Base-by-base conservation (phyloP, 2,113 vertebrate genomes). In the Elanus axillaris region DNA sequence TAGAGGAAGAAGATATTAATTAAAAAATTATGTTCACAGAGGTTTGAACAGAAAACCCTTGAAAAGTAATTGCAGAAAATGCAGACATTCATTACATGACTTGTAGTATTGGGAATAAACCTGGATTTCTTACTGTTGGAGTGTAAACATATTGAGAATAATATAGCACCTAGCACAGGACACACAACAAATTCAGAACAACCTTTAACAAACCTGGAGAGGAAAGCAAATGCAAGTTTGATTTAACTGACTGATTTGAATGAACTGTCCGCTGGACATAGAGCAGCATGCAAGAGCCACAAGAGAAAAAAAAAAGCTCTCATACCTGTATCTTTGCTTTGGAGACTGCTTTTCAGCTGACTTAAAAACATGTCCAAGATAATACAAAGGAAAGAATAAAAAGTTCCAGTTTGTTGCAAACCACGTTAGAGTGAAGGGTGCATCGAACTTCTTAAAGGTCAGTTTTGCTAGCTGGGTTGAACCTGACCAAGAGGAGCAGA, bases 381-480 rank as follows among this genome's bases (percentile, higher is more conserved):
- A 99, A 96, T 99, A 99, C 60, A 99, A 95, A 19, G 99, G 99
- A 97, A 99, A 99, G 98, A 99, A 99, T 83, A 99, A 98, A 97
- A 99, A 98, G 98, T 99, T 99, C 99, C 99, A 99, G 96, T 98
- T 98, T 98, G 99, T 99, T 98, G 99, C 99, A 85, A 99, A 99
- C 99, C 99, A 99, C 1, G 99, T 99, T 95, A 99, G 98, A 95
- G 99, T 99, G 98, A 99, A 99, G 55, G 99, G 99, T 13, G 99
- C 99, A 16, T 99, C 98, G 1, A 99, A 99, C 90, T 98, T 98
- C 96, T 98, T 98, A 97, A 99, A 99, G 97, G 99, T 99, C 95
- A 99, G 96, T 97, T 98, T 99, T 98, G 99, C 99, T 58, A 99
- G 98, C 97, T 99, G 99, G 32, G 99, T 99, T 97, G 98, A 98